Percentiles rank a stretch among this genome's conserved stretches.
phyloP scores from a whole-genome alignment of 2,797 vertebrate genomes.

The Myotis pilosus region DNA sequence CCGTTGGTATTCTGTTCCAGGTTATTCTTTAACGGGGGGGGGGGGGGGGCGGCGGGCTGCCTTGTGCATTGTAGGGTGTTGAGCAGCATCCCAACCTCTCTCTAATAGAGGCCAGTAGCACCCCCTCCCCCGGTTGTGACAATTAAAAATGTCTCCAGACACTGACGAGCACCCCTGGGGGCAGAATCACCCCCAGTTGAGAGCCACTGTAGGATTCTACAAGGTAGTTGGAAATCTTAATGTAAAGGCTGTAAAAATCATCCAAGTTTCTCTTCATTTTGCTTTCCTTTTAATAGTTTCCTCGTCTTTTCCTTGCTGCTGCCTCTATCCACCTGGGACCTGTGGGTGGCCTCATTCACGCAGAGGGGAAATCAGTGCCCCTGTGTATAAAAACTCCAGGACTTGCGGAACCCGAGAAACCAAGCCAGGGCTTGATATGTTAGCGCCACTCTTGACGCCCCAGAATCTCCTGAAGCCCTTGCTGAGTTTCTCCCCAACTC shows the following conservation, averaged over 20 bases:
- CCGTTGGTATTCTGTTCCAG: not conserved
- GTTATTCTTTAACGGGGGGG: not conserved
- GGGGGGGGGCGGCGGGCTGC: no score
- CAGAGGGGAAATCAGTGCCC: not conserved
- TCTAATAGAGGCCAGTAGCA: not conserved
- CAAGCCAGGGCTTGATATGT: not conserved
- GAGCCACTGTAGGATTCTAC: not conserved
- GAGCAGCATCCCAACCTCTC: not conserved
- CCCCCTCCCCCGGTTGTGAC: not conserved
- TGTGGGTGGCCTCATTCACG: not conserved
- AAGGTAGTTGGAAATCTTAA: constrained; percentile 26
- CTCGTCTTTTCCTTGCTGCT: not conserved
- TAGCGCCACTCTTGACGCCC: no score
- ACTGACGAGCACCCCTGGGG: not conserved
- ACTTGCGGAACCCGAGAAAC: not conserved
- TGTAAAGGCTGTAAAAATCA: constrained; percentile 12
- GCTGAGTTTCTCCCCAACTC: not conserved
- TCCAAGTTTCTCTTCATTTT: constrained; percentile 2
- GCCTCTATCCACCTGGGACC: not conserved
- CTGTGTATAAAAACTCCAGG: not conserved
- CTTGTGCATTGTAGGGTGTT: not conserved
- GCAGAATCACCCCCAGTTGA: not conserved
- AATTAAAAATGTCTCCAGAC: not conserved
- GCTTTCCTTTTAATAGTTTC: constrained; percentile 18
- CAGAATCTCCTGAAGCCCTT: not conserved